phyloP scores from a whole-genome alignment of 1,140 invertebrate species.

The Drosophila bipectinata region DNA sequence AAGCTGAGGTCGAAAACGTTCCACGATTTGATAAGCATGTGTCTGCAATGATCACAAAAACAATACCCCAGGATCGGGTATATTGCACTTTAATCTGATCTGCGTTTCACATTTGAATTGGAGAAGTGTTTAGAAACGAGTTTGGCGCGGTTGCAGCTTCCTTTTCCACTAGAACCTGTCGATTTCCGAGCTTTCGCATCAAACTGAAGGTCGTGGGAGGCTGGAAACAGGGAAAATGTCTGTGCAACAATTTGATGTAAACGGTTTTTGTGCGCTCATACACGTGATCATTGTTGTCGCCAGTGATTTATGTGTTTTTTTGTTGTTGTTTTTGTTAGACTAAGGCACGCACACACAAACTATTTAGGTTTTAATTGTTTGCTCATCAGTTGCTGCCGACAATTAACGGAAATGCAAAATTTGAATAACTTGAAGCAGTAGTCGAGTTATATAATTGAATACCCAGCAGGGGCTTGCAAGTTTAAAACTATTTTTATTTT shows the following conservation, averaged over 20 bases:
- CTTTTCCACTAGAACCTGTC: constrained; percentile 40
- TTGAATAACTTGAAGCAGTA: constrained; percentile 58
- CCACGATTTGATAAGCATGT: constrained; percentile 25
- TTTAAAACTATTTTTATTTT: constrained; percentile 13
- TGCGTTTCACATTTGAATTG: constrained; percentile 15
- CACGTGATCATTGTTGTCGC: constrained; percentile 59
- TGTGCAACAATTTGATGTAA: constrained; percentile 37
- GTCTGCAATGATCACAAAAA: constrained; percentile 24
- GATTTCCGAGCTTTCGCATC: constrained; percentile 56
- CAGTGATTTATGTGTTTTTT: constrained; percentile 61
- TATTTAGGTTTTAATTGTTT: constrained; percentile 49
- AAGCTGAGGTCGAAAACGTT: constrained; percentile 27
- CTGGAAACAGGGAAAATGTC: constrained; percentile 21
- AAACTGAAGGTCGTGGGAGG: constrained; percentile 59
- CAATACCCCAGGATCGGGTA: constrained; percentile 3
- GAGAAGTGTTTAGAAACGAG: constrained; percentile 28
- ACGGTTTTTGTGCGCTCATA: constrained; percentile 33
- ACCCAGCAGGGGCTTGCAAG: constrained; percentile 27
- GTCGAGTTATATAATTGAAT: constrained; percentile 57
- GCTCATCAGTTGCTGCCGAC: constrained; percentile 20
- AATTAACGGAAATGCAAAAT: constrained; percentile 75
- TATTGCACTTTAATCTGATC: constrained; percentile 31
- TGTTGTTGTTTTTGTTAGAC: constrained; percentile 13
- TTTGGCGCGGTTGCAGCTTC: constrained; percentile 24
- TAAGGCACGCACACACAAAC: constrained; percentile 13